Conservation (phyloP, 2,797 vertebrate species). For the Eidolon dupreanum region DNA sequence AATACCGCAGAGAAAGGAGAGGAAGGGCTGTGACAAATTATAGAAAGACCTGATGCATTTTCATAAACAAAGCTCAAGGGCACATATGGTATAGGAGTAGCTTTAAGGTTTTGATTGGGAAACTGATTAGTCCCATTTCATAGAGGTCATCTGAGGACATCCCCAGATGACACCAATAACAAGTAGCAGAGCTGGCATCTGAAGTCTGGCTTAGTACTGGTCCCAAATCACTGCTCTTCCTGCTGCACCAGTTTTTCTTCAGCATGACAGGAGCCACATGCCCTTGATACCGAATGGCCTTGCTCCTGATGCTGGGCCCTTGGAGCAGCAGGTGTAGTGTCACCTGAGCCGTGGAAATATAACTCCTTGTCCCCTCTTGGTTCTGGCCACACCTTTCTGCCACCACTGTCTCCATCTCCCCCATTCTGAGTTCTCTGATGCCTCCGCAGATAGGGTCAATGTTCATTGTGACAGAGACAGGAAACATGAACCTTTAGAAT, state of each 20-base stretch:
- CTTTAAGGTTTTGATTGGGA: background rate
- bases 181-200: background rate
- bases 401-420: background rate
- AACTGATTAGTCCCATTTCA: background rate
- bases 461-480: background rate
- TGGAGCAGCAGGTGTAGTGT: background rate
- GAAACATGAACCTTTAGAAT: background rate
- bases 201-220: background rate
- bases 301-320: background rate
- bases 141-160: background rate
- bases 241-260: background rate
- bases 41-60: background rate
- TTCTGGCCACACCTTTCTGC: background rate
- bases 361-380: background rate
- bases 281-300: background rate
- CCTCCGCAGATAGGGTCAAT: background rate
- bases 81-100: rapidly evolving
- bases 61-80: background rate
- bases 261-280: background rate
- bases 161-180: background rate
- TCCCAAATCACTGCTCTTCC: background rate
- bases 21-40: background rate
- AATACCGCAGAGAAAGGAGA: background rate
- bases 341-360: background rate
- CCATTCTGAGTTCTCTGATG: background rate